Conservation (phyloP, 2,797 vertebrate species). For the Thamnophis elegans region DNA sequence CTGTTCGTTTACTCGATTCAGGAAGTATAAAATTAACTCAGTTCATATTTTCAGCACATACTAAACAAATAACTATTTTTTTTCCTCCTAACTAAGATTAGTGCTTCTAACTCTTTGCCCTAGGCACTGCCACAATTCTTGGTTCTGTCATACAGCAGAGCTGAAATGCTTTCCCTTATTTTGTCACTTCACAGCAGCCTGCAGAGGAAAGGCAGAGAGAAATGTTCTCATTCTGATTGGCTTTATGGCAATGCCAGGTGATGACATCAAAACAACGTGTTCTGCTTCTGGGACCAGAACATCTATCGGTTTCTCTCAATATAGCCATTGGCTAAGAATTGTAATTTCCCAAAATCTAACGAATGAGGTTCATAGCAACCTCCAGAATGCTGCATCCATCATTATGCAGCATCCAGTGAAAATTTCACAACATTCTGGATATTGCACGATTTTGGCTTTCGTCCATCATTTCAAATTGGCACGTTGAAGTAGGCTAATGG, state of each 20-base stretch:
- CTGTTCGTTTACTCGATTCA: not conserved
- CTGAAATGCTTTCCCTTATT: not conserved
- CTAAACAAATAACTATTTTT: not conserved
- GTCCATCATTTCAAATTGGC: not conserved
- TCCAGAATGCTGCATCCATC: not conserved
- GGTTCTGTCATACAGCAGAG: not conserved
- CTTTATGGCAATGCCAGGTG: not conserved
- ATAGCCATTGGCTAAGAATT: not conserved
- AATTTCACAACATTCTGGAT: not conserved
- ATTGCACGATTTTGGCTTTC: not conserved
- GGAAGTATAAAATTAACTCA: not conserved
- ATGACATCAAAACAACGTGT: not conserved
- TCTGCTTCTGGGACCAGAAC: not conserved
- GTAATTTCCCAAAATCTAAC: not conserved
- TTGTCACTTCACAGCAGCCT: not conserved
- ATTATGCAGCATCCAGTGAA: not conserved
- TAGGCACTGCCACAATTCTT: not conserved
- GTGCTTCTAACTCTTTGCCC: not conserved
- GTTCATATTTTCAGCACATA: not conserved
- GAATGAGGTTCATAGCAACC: not conserved
- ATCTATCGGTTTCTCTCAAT: not conserved
- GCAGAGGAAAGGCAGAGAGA: not conserved
- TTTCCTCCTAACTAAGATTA: not conserved
- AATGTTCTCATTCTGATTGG: not conserved
- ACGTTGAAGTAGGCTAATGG: not conserved